Base-by-base conservation (phyloP, 1,140 invertebrate species). In the Neodiprion lecontei region DNA sequence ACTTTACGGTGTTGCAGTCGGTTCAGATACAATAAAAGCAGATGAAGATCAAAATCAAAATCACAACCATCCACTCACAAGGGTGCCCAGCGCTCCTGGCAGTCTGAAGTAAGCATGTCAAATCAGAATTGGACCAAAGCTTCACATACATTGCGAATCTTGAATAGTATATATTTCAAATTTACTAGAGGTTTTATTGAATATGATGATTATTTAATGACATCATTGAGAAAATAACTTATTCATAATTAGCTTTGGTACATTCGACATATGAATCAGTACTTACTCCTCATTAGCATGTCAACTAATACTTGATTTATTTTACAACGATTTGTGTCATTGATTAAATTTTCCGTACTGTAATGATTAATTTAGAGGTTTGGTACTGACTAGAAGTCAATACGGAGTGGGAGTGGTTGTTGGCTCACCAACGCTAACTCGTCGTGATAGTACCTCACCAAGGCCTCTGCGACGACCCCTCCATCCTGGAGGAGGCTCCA, bases 21-120 rank as follows among this genome's bases (percentile, higher is more conserved):
- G 66, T 72, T 67, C 76, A 0, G 87, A 88, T 49, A 86, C 78
- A 77, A 75, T 81, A 28, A 87, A 85, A 74, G 75, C 74, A 14
- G 53, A 61, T 12, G 86, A 87, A 7, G 85, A 88, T 75, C 85
- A 87, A 72, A 85, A 82, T 80, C 85, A 89, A 72, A 87, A 86
- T 78, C 82, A 88, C 71, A 88, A 88, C 79, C 84, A 89, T 80
- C 90, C 92, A n/a, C 84, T 93, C n/a, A 90, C 90, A 17, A 88
- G 92, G 75, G 92, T 94, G 28, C 93, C 93, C 21, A 94, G 92
- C 83, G 92, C 92, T 48, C 93, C 93, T 28, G 92, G 92, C 73
- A 90, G 89, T 79, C 84, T 91, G 73, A 91, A 91, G 90, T 91
- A 85, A 85, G 86, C 83, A 75, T 73, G 69, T 40, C 28, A 40